Evolutionary conservation across 2,113 vertebrate genomes (phyloP), one percentile per base, ranked within the genome.

Genomic region (Balaeniceps rex): DNA sequence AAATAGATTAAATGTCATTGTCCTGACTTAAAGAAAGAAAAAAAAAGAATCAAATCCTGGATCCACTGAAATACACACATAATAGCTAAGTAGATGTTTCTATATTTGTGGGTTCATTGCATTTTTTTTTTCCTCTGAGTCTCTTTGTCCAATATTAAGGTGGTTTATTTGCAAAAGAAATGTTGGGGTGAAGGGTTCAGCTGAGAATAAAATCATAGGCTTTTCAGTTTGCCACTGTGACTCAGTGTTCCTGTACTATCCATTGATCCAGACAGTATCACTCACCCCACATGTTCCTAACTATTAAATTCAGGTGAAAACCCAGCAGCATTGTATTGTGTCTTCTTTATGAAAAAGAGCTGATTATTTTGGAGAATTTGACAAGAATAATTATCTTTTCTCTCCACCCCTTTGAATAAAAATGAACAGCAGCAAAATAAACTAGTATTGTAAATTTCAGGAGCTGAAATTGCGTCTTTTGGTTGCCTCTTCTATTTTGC

Each of bases 401-500:
- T 87, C 87, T 91, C 68, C 86, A 85, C 70, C 60, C 34, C 22
- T 87, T 66, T 87, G 75, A 94, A 66, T 85, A 93, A 94, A 97
- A 96, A 79, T 79, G 92, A 91, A 72, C 54, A 64, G 55, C 11
- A 69, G 74, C 61, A 91, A 96, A 97, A 94, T 93, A 97, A 97
- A 68, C 66, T 47, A 61, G 40, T 34, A 61, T 47, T 93, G 49
- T 95, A 93, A 80, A 92, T 95, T 91, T 91, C 85, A 88, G 94
- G 80, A 97, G 77, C 68, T 94, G 94, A 95, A 96, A 95, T 94
- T 82, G 54, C 91, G 83, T 95, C 93, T 96, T 96, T 96, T 88
- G 93, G 93, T 95, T 95, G 89, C 87, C 14, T 57, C 68, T 95
- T 93, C 57, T 87, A 60, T 97, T 98, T 97, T 97, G 94, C 96